phyloP scores from a whole-genome alignment of 1,140 invertebrate species.

The Drosophila kohkoa region DNA sequence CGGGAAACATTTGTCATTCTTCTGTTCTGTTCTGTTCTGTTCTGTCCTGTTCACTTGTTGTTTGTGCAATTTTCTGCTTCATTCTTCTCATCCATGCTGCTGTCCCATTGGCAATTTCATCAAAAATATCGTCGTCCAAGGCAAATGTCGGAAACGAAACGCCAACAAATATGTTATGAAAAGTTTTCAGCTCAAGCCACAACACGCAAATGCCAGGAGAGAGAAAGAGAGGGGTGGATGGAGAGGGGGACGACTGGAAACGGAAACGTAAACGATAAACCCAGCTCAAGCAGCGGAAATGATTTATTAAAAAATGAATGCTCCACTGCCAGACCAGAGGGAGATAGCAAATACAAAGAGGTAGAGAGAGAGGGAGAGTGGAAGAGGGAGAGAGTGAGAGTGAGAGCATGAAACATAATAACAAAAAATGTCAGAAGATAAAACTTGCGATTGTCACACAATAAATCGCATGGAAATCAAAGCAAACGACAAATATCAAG shows the following conservation, averaged over 20 bases:
- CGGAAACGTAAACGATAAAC: slow-evolving; percentile 68
- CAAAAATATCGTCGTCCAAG: slow-evolving; percentile 33
- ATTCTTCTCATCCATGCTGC: slow-evolving; percentile 36
- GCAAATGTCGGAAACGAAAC: slow-evolving; percentile 33
- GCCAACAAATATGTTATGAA: slow-evolving; percentile 45
- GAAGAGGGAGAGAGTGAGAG: slow-evolving; percentile 4
- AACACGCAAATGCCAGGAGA: slow-evolving; percentile 51
- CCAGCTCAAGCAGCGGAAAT: slow-evolving; percentile 76
- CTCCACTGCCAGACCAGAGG: background rate
- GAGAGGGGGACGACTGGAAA: slow-evolving; percentile 7
- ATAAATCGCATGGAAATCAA: slow-evolving; percentile 72
- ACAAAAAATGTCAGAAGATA: slow-evolving; percentile 61
- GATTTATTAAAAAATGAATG: slow-evolving; percentile 75
- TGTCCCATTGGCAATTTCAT: slow-evolving; percentile 40
- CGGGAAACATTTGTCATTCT: slow-evolving; percentile 52
- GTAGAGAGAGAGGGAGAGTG: slow-evolving; percentile 1
- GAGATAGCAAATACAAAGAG: slow-evolving; percentile 8
- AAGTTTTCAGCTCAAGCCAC: slow-evolving; percentile 32
- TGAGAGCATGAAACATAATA: slow-evolving; percentile 27
- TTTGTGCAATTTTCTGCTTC: slow-evolving; percentile 2
- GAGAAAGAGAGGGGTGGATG: background rate
- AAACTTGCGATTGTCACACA: slow-evolving; percentile 73
- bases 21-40: background rate
- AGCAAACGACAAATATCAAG: slow-evolving; percentile 38
- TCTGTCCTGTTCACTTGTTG: too few relatives aligned